These are phyloP conservation scores for Ciconia maguari DNA, from an alignment of 2,113 vertebrate genomes.

Conservation along the genomic window DNA sequence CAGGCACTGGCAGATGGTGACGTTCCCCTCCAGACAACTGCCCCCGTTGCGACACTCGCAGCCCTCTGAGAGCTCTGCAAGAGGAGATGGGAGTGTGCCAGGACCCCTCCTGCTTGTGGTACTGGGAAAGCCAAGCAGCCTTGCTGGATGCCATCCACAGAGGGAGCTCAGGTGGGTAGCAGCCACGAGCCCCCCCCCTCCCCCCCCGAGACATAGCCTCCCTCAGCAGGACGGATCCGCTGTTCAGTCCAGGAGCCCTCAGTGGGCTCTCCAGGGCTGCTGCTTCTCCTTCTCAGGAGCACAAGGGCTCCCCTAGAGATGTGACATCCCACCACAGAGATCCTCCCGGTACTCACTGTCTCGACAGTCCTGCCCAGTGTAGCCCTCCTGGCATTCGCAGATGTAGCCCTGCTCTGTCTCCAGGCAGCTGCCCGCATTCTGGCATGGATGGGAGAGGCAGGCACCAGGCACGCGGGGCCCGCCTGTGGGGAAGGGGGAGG, in stretches of 20 bases:
- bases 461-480: not conserved
- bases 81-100: not conserved
- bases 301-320: not conserved
- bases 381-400: conserved; percentile 85
- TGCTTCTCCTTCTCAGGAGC: not conserved
- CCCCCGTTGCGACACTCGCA: conserved; percentile 93
- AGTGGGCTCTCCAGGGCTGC: not conserved
- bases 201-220: not conserved
- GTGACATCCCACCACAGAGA: rapidly evolving
- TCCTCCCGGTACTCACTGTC: conserved; percentile 73
- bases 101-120: not conserved
- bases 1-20: conserved; percentile 87
- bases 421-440: conserved; percentile 75
- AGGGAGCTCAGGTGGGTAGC: not conserved
- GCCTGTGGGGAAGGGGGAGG: not conserved
- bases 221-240: not conserved
- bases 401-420: conserved; percentile 74
- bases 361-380: conserved; percentile 81
- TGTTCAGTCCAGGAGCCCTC: not conserved
- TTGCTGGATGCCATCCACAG: not conserved
- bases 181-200: not conserved
- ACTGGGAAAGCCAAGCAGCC: not conserved
- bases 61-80: conserved; percentile 71
- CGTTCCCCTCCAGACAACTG: conserved; percentile 82
- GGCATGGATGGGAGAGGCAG: conserved; percentile 75